phyloP scores from a whole-genome alignment of 2,797 vertebrate species.

The Poecilia picta region DNA sequence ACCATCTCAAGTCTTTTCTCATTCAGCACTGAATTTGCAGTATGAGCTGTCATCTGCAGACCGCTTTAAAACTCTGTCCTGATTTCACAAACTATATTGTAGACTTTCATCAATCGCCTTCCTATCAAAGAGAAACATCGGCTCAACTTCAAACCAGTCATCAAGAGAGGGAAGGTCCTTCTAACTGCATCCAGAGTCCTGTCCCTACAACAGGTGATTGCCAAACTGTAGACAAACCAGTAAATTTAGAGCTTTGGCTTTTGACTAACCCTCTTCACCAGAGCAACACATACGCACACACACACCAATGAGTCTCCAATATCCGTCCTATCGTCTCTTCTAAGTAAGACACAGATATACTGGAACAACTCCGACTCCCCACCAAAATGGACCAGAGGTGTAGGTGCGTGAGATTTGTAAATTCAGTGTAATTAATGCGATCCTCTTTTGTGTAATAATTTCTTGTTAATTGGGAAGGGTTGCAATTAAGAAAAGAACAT shows the following conservation, averaged over 20 bases:
- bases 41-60: constrained; percentile 11
- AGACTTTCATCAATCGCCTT: background rate
- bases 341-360: background rate
- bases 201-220: background rate
- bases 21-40: constrained; percentile 1
- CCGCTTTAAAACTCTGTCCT: background rate
- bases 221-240: background rate
- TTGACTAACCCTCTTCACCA: background rate
- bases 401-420: background rate
- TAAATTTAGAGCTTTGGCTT: background rate
- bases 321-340: background rate
- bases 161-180: background rate
- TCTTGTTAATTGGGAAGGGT: background rate
- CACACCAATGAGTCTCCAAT: no score
- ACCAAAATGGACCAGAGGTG: background rate
- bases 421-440: constrained; percentile 7
- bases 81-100: background rate
- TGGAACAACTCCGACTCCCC: background rate
- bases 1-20: constrained; percentile 13
- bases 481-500: constrained; percentile 1
- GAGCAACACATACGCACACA: background rate
- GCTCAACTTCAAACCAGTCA: background rate
- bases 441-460: constrained; percentile 2
- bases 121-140: background rate
- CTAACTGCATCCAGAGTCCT: background rate